These are phyloP conservation scores for Hippoglossus hippoglossus DNA, from an alignment of 2,797 vertebrate genomes.

Conservation along the genomic window DNA sequence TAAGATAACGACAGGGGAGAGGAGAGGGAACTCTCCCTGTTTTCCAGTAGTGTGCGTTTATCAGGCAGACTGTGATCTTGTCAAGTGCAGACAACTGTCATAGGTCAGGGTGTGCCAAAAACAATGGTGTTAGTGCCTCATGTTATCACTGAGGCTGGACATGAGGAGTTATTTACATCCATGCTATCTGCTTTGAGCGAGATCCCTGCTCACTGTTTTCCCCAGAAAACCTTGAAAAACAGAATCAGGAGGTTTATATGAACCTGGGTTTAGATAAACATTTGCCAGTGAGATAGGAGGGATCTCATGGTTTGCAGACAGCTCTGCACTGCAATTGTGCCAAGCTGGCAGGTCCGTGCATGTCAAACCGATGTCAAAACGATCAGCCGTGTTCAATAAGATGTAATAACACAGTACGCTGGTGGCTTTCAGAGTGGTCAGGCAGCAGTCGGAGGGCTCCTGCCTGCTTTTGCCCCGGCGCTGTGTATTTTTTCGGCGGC, in stretches of 20 bases:
- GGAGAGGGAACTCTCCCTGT: conserved; percentile 51
- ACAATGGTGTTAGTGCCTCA: conserved; percentile 70
- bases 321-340: conserved; percentile 53
- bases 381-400: conserved; percentile 64
- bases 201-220: conserved; percentile 56
- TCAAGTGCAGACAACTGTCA: conserved; percentile 67
- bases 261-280: conserved; percentile 62
- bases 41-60: conserved; percentile 50
- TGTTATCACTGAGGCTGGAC: conserved; percentile 63
- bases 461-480: conserved; percentile 52
- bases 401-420: conserved; percentile 68
- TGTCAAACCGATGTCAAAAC: conserved; percentile 50
- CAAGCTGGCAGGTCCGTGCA: conserved; percentile 45
- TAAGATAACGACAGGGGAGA: conserved; percentile 53
- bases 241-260: conserved; percentile 59
- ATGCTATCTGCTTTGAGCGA: conserved; percentile 69
- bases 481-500: conserved; percentile 60
- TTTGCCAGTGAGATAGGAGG: conserved; percentile 48
- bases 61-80: conserved; percentile 70
- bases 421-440: conserved; percentile 71
- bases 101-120: conserved; percentile 70
- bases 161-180: conserved; percentile 74
- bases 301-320: conserved; percentile 36
- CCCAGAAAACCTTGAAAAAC: conserved; percentile 64
- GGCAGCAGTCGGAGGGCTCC: conserved; percentile 61